Evolutionary conservation across 64 coral and sea anemone genomes (phyloP).

Genomic region (Montipora foliosa): DNA sequence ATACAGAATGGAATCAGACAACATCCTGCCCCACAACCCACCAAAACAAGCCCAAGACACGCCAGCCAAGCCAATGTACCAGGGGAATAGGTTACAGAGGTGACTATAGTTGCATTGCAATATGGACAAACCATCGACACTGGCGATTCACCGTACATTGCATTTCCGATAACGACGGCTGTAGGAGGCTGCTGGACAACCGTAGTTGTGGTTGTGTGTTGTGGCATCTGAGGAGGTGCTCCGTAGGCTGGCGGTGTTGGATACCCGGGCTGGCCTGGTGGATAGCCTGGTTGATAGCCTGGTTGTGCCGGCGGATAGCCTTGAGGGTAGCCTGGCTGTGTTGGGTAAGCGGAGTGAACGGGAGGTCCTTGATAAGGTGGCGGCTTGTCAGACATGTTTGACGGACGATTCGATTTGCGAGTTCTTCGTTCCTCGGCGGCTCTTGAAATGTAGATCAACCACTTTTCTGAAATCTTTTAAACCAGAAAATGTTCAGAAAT

Average conservation of each 20-base stretch:
- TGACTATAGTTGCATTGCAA: slow-evolving; percentile 55
- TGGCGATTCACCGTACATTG: slow-evolving; percentile 50
- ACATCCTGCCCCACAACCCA: slow-evolving; percentile 69
- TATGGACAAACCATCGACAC: slow-evolving; percentile 35
- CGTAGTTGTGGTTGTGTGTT: background rate
- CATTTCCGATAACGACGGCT: slow-evolving; percentile 17
- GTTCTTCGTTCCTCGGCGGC: background rate
- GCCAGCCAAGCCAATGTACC: slow-evolving; percentile 72
- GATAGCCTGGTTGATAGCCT: slow-evolving; percentile 25
- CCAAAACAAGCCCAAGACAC: slow-evolving; percentile 28
- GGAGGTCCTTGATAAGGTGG: slow-evolving; percentile 25
- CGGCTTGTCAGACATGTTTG: slow-evolving; percentile 29
- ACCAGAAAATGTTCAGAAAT: background rate
- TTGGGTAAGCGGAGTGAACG: background rate
- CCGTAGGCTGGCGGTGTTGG: slow-evolving; percentile 23
- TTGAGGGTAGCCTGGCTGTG: background rate
- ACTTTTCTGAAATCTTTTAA: background rate
- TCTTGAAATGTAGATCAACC: background rate
- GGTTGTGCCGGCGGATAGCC: slow-evolving; percentile 2
- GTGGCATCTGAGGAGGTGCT: background rate
- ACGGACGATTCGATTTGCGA: background rate
- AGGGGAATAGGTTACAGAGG: slow-evolving; percentile 21
- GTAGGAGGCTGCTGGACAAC: background rate
- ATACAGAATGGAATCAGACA: slow-evolving; percentile 86
- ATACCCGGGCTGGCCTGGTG: slow-evolving; percentile 4